Evolutionary conservation across 2,797 vertebrate genomes (phyloP), one percentile per base, ranked within the genome.

Genomic region (Xiphophorus birchmanni): DNA sequence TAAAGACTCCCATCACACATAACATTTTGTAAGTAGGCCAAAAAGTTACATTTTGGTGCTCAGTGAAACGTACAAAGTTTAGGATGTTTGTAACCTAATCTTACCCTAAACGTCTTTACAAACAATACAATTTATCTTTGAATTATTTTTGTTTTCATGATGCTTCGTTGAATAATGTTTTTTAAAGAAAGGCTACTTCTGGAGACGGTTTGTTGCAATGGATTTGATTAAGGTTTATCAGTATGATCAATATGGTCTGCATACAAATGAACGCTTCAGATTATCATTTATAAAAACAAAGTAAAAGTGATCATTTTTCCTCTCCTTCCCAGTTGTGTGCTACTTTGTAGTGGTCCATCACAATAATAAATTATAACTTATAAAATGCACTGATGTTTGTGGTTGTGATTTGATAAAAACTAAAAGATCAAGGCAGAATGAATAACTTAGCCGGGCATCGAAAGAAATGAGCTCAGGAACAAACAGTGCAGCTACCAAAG

Each of bases 401-500:
- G 13, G 5, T n/a, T 72, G 69, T n/a, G 42, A 44, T 13, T 26
- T 44, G 26, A 45, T 13, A 72, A 44, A 71, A 44, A 44, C 4
- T 44, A n/a, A 13, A 13, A 21, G 17, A 44, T 37, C 6, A 12
- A 44, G 23, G 40, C 23, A 42, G 11, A 71, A 15, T 44, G 5
- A 44, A 72, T 72, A 45, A 13, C 11, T 44, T 67, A 42, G 42
- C 40, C 40, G 3, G 13, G 42, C 23, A 72, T 6, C 1, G 12
- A 17, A 45, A 76, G 83, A 84, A 83, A 52, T 71, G 60, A 86
- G 15, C 75, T 58, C 86, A 42, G 77, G 80, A 77, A 56, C 82
- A 90, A 90, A 89, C 82, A 87, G 63, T 60, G 82, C 6, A 58
- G 82, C 82, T 82, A 86, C 84, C 52, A 84, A 80, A 86, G 85